Base-by-base conservation (phyloP, 2,888 invertebrate genomes). In the Rhamnusium bicolor region DNA sequence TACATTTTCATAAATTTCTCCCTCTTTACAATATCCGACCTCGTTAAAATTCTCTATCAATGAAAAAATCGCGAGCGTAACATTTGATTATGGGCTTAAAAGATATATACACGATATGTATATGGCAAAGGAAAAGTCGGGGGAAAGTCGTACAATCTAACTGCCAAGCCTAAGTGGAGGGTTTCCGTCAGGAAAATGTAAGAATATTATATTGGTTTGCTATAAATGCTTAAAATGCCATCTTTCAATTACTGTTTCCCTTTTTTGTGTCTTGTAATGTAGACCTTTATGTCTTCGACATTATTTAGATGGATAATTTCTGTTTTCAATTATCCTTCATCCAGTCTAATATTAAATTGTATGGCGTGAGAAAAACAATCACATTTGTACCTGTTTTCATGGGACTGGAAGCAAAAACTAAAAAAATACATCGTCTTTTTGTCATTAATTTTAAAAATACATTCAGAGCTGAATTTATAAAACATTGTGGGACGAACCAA, bases 21-120 rank as follows among this genome's bases (percentile, higher is more conserved):
- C 16, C 14, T 19, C 61, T n/a, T 18, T 3, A 18, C 27, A 21
- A 29, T 63, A 63, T 47, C 14, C 47, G 46, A 21, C 62, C 47
- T 63, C 62, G 62, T 63, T 63, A 63, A 62, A 63, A 29, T 40
- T 46, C 49, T 49, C 47, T 63, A 63, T 63, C 62, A 63, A 63
- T 63, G 62, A 63, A 47, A n/a, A 63, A 49, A 63, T 63, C 49
- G 62, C 62, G 24, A 21, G 47, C 49, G 21, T 49, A 63, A 47
- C 47, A 27, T 49, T 63, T 49, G 62, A 58, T 47, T 51, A 63
- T 29, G 49, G 12, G 32, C 58, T 40, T 58, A 58, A 58, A 58
- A 40, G 40, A 40, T 16, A 32, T 32, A 51, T 16, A 46, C 47
- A 12, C 24, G 62, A 29, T 47, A 47, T 62, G 62, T 19, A 62